These are phyloP conservation scores for Biston stratarius DNA, from an alignment of 2,888 invertebrate genomes.

Conservation along the genomic window DNA sequence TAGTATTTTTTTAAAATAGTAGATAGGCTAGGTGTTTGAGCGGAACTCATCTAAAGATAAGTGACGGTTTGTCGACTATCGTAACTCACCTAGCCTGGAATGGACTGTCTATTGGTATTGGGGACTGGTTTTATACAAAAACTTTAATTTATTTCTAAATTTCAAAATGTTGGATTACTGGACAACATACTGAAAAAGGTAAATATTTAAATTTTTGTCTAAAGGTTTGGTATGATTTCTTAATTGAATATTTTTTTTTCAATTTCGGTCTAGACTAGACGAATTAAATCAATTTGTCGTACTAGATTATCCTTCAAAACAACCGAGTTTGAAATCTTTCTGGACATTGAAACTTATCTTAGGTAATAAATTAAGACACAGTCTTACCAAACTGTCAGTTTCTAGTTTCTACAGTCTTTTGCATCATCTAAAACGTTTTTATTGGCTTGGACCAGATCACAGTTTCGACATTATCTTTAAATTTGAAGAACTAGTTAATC, in stretches of 20 bases:
- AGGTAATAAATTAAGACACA: slow-evolving; percentile 21
- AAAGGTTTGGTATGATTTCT: not conserved
- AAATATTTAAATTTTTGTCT: not conserved
- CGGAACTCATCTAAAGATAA: too few relatives aligned
- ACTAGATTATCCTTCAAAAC: not conserved
- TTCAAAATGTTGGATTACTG: too few relatives aligned
- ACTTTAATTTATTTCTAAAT: too few relatives aligned
- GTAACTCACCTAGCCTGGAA: too few relatives aligned
- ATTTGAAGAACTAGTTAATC: slow-evolving; percentile 7
- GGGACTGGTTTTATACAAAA: too few relatives aligned
- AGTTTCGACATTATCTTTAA: slow-evolving; percentile 17
- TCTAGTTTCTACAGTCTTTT: slow-evolving; percentile 17
- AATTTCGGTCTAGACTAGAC: not conserved
- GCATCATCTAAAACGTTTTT: slow-evolving; percentile 24
- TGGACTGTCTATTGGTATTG: too few relatives aligned
- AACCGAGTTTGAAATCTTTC: not conserved
- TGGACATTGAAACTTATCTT: slow-evolving; percentile 10
- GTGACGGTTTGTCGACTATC: too few relatives aligned
- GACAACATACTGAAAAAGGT: too few relatives aligned
- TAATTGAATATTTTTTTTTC: not conserved
- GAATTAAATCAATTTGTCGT: slow-evolving; percentile 4
- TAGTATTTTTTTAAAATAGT: too few relatives aligned
- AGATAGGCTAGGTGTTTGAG: too few relatives aligned
- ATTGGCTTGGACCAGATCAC: slow-evolving; percentile 25
- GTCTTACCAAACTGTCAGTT: slow-evolving; percentile 12